These are phyloP conservation scores for Notolepis coatsorum DNA, from an alignment of 2,797 vertebrate species.

Conservation along the genomic window DNA sequence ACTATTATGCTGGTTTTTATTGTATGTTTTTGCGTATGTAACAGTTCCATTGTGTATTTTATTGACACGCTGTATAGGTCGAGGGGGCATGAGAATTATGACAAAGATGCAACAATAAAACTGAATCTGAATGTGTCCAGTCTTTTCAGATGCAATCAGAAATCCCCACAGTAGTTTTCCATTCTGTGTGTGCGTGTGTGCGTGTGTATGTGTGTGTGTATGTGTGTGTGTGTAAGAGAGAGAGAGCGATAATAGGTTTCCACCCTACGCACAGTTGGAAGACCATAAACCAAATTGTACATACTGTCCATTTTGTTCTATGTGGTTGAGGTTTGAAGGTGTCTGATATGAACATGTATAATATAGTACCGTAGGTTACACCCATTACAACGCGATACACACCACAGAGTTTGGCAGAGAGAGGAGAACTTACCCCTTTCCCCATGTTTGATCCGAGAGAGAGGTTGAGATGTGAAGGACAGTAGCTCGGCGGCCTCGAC, in stretches of 20 bases:
- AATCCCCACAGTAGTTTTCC: constrained; percentile 43
- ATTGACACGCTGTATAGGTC: too few species aligned
- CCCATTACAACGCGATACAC: background rate
- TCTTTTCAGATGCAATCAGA: constrained; percentile 3
- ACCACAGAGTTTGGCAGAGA: background rate
- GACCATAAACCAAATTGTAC: background rate
- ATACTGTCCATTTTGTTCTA: background rate
- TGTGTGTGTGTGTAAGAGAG: background rate
- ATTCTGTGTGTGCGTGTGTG: constrained; percentile 14
- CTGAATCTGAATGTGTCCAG: too few species aligned
- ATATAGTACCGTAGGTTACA: background rate
- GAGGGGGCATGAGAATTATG: too few species aligned
- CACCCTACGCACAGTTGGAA: background rate
- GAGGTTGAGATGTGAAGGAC: constrained; percentile 57
- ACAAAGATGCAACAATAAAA: too few species aligned
- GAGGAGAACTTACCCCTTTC: constrained; percentile 75
- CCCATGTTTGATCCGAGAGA: constrained; percentile 70
- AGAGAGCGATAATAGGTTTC: background rate
- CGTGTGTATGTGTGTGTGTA: background rate
- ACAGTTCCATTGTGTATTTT: too few species aligned
- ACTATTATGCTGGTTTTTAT: too few species aligned
- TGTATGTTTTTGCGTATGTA: too few species aligned
- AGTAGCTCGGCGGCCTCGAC: constrained; percentile 35
- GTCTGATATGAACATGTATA: too few species aligned
- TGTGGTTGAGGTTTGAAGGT: background rate